Evolutionary conservation across 2,113 vertebrate species (phyloP).

Genomic region (Sciurus niger): DNA sequence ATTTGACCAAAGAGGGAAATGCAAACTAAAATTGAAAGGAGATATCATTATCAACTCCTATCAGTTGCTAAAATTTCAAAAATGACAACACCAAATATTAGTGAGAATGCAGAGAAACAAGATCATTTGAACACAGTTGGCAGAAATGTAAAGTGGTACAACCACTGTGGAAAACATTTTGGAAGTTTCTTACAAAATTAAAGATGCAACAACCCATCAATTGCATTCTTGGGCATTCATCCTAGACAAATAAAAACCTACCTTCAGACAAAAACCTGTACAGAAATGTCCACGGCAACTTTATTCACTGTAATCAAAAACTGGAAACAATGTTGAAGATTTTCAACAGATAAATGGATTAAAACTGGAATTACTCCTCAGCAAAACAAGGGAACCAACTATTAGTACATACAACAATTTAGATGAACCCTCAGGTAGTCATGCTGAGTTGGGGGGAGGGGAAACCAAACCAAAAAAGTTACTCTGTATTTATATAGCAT

Average conservation of each 20-base stretch:
- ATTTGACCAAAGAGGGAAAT: background rate
- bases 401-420: background rate
- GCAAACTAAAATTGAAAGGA: background rate
- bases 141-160: background rate
- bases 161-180: background rate
- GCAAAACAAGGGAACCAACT: background rate
- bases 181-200: background rate
- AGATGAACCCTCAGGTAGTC: background rate
- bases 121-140: fast-evolving
- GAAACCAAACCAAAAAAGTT: background rate
- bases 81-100: background rate
- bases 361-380: background rate
- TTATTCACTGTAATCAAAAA: background rate
- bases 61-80: background rate
- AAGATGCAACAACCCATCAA: background rate
- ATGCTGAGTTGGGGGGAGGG: background rate
- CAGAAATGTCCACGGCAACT: background rate
- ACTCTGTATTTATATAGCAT: background rate
- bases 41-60: background rate
- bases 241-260: background rate
- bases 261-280: constrained; percentile 21
- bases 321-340: background rate
- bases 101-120: background rate
- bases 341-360: background rate
- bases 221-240: background rate